phyloP scores from a whole-genome alignment of 2,888 invertebrate genomes.

The Lasioglossum oenotherae region DNA sequence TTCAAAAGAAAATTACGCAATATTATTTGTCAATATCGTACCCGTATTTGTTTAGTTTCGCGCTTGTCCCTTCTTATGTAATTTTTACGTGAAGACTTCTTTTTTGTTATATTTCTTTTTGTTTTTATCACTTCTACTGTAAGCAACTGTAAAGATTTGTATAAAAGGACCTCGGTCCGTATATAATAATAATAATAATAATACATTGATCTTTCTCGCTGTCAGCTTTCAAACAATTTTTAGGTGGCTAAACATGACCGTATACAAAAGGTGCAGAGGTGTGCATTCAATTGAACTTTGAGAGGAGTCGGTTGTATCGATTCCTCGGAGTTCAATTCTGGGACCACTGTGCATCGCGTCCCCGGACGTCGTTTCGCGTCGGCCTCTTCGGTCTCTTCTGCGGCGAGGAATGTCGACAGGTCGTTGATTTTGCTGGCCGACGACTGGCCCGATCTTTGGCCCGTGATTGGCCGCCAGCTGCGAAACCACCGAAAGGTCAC shows the following conservation, averaged over 20 bases:
- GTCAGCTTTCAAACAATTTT: not conserved
- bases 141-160: too few relatives aligned
- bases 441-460: slow-evolving; percentile 74
- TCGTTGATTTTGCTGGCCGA: slow-evolving; percentile 75
- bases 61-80: too few relatives aligned
- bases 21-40: too few relatives aligned
- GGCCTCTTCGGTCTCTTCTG: not conserved
- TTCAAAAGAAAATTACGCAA: too few relatives aligned
- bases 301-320: not conserved
- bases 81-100: too few relatives aligned
- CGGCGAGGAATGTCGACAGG: slow-evolving; percentile 77
- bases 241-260: not conserved
- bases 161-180: too few relatives aligned
- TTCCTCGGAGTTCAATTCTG: not conserved
- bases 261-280: not conserved
- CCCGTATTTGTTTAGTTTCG: too few relatives aligned
- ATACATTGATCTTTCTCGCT: not conserved
- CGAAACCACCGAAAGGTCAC: slow-evolving; percentile 76
- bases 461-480: slow-evolving; percentile 78
- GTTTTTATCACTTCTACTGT: too few relatives aligned
- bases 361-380: slow-evolving; percentile 6
- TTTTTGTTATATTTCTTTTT: too few relatives aligned
- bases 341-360: slow-evolving; percentile 70
- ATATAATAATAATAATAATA: too few relatives aligned
- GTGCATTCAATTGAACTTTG: not conserved